Base-by-base conservation (phyloP, 2,888 invertebrate species). In the Amphiduros pacificus region DNA sequence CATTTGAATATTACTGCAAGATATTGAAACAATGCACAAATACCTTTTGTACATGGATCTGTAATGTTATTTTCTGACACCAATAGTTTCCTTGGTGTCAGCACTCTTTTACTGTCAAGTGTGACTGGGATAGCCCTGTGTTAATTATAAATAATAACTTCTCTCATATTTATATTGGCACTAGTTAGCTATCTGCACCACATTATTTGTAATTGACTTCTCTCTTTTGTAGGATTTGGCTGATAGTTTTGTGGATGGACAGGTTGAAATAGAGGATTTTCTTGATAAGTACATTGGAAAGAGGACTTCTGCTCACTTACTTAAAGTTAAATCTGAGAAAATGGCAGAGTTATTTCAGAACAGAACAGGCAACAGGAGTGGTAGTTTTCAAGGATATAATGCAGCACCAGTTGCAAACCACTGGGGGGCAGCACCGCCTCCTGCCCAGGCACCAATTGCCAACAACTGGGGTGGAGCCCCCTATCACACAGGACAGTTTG, bases 261-360 rank as follows among this genome's bases (percentile, higher is more conserved):
- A 89, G 58, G 85, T 91, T 6, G 85, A 86, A 55, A 83, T 88
- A 0, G 97, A 96, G 24, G 88, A 89, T 64, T 98, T 96, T 79
- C 83, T 96, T 3, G 91, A 92, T 64, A 88, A 91, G 62, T 98
- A 94, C 82, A 86, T 91, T 61, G 86, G 87, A 0, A 87, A 88
- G 65, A 87, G 97, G 51, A 89, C 89, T 73, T 77, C 88, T 40
- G 90, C 92, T 86, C 93, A 94, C 79, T 78, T 89, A 66, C 87
- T 94, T 55, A 90, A 92, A 78, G 90, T 96, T 14, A 97, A 97
- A 85, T 89, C 93, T 0, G 97, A 98, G 69, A 96, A 97, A 85
- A 89, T 98, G 89, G 86, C 88, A 53, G 85, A 85, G 64, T 67
- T 85, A 5, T 24, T 59, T 1, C 52, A 41, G 11, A 40, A 41